A percentile compares a stretch with the other conserved stretches of the same genome.
These are phyloP conservation scores for Reinhardtius hippoglossoides DNA, from an alignment of 2,113 vertebrate species.

Conservation along the genomic window DNA sequence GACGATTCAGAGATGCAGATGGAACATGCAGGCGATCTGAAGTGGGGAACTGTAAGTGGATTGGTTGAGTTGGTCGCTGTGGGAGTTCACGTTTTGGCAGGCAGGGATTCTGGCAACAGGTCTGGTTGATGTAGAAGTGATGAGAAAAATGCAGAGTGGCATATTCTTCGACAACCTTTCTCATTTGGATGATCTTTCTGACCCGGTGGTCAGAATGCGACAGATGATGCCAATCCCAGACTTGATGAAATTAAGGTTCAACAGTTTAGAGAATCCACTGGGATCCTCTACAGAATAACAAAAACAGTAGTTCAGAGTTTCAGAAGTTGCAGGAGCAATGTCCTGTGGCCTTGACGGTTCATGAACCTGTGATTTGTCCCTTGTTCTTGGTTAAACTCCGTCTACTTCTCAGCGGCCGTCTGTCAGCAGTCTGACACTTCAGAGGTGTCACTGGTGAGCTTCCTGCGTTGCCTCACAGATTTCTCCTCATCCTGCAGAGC, in stretches of 20 bases:
- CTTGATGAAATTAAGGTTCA: slow-evolving; percentile 15
- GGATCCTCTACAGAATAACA: slow-evolving; percentile 9
- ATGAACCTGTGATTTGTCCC: slow-evolving; percentile 19
- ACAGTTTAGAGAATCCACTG: slow-evolving; percentile 1
- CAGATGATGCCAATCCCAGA: not conserved
- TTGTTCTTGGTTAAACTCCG: slow-evolving; percentile 17
- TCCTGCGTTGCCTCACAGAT: slow-evolving; percentile 78
- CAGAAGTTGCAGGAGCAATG: slow-evolving; percentile 8
- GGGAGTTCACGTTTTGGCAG: slow-evolving; percentile 10
- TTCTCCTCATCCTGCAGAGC: slow-evolving; percentile 80
- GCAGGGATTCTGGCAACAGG: slow-evolving; percentile 17
- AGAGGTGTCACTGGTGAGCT: slow-evolving; percentile 75
- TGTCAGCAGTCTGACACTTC: slow-evolving; percentile 83
- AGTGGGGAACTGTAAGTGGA: slow-evolving; percentile 10
- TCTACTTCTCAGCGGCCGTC: slow-evolving; percentile 10
- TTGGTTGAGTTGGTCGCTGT: slow-evolving; percentile 13
- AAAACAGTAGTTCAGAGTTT: slow-evolving; percentile 31
- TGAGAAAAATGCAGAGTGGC: not conserved
- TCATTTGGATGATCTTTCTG: not conserved
- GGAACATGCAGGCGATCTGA: slow-evolving; percentile 31
- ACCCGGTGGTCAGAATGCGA: not conserved
- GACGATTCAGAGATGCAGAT: slow-evolving; percentile 27
- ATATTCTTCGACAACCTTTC: not conserved
- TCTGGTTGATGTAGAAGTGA: slow-evolving; percentile 8
- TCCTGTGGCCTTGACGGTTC: not conserved